Base-by-base conservation (phyloP, 2,113 vertebrate species). In the Orthochromis malagaraziensis region DNA sequence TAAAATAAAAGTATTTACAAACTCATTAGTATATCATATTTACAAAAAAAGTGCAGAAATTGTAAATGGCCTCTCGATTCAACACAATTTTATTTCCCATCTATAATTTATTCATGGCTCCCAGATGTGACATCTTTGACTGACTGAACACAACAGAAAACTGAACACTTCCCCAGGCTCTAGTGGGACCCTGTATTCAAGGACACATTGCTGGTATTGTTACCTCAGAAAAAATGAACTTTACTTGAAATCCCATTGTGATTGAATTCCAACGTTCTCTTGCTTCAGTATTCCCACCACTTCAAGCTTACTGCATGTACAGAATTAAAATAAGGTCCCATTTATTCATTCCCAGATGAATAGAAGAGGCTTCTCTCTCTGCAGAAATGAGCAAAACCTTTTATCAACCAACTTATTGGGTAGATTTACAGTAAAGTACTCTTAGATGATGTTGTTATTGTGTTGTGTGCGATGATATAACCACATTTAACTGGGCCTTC, bases 91-190 rank as follows among this genome's bases (percentile, higher is more conserved):
- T 2, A 4, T 47, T 77, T 51, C 26, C 70, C 73, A 77, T n/a
- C 0, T 0, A 6, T 13, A 77, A n/a, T 49, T 77, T 51, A n/a
- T 49, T 77, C 10, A 7, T 9, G 45, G 6, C 0, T 12, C 3
- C 6, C 42, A 17, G 16, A 47, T 21, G 17, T 19, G 45, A 79
- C 31, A 14, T 51, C 75, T 79, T 33, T 21, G 77, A 21, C 31
- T 14, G 77, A 54, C 31, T 14, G 77, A 38, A 38, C 33, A 53
- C 49, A 54, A 21, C 19, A 79, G 75, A 79, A 0, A 51, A 7
- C 31, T 54, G 19, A 54, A 14, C 29, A 54, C 10, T 54, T 79
- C 5, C 38, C 57, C 53, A 31, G 24, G 21, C 5, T 35, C 40
- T 16, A 1, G 7, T 4, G 3, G 17, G 31, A 68, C 19, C 40